Evolutionary conservation across 2,797 vertebrate genomes (phyloP), one percentile per base, ranked within the genome.

Genomic region (Smutsia gigantea): DNA sequence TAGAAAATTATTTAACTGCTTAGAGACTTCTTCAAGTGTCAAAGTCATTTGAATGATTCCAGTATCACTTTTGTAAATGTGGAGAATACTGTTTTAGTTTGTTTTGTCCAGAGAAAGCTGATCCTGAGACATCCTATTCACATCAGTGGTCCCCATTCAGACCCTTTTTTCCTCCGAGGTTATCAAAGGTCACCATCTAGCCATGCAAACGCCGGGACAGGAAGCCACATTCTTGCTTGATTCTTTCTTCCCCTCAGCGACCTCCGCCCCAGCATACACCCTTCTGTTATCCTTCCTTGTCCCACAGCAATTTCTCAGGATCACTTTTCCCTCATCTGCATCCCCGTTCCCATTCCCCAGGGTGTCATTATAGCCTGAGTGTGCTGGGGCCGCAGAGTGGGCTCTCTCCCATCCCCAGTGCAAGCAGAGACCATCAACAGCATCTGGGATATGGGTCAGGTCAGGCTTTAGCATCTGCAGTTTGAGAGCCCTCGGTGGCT

Each of bases 101-200:
- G 3, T 31, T 68, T 77, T 34, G 27, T 23, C 23, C 3, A 5
- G 31, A 31, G 39, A 23, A 5, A 39, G n/a, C 19, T 85, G 78
- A 46, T 59, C 42, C 31, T 7, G 1, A 49, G 66, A 39, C 42
- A 4, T 49, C 15, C 15, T 4, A 10, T 7, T 11, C 46, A 4
- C 25, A 18, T 49, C 61, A 10, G 49, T 8, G 7, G 59, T 21
- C 37, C n/a, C 27, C 74, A 13, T 8, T 2, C 10, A 42, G 25
- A 8, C 10, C 21, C 17, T n/a, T 34, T 2, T 29, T 12, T 51
- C 6, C 1, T 23, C 23, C 31, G 15, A 25, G 88, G 78, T 85
- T 74, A 85, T 92, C 92, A 3, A 6, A 63, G 88, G 92, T 95
- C 84, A 81, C 27, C 72, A 86, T 75, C 84, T 68, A 7, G 13